Evolutionary conservation across 2,113 vertebrate genomes (phyloP).

Genomic region (Odontesthes bonariensis): DNA sequence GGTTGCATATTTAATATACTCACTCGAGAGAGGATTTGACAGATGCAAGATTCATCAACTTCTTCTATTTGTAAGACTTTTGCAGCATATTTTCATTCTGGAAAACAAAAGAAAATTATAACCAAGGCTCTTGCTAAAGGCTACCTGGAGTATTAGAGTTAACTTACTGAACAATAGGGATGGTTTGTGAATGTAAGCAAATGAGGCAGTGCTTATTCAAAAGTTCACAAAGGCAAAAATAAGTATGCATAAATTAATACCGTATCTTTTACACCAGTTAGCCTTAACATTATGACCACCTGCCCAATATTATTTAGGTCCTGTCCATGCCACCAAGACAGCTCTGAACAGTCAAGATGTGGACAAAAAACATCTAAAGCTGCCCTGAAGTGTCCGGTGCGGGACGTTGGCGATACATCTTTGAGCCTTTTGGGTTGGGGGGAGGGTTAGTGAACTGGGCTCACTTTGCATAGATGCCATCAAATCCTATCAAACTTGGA

Average conservation of each 20-base stretch:
- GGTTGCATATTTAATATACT: slow-evolving; percentile 71
- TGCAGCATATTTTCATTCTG: slow-evolving; percentile 41
- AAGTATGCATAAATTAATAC: neutral
- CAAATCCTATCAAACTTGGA: too few species aligned
- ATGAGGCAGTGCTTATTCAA: neutral
- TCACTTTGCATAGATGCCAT: too few species aligned
- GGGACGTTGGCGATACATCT: too few species aligned
- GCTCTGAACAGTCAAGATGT: too few species aligned
- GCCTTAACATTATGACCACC: too few species aligned
- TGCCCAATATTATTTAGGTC: too few species aligned
- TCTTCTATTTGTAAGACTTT: slow-evolving; percentile 42
- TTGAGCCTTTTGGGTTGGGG: too few species aligned
- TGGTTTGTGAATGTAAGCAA: neutral
- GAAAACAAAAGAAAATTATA: neutral
- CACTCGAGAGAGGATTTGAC: slow-evolving; percentile 39
- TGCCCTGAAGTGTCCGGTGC: too few species aligned
- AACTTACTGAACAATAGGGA: slow-evolving; percentile 27
- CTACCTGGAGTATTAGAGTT: slow-evolving; percentile 11
- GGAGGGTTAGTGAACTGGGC: too few species aligned
- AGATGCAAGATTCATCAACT: slow-evolving; percentile 55
- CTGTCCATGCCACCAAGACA: too few species aligned
- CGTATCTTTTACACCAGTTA: too few species aligned
- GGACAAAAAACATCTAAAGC: too few species aligned
- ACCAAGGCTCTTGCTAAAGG: slow-evolving; percentile 25
- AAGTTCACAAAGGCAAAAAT: neutral